These are phyloP conservation scores for Syngnathus rostellatus DNA, from an alignment of 2,797 vertebrate genomes.

Conservation along the genomic window DNA sequence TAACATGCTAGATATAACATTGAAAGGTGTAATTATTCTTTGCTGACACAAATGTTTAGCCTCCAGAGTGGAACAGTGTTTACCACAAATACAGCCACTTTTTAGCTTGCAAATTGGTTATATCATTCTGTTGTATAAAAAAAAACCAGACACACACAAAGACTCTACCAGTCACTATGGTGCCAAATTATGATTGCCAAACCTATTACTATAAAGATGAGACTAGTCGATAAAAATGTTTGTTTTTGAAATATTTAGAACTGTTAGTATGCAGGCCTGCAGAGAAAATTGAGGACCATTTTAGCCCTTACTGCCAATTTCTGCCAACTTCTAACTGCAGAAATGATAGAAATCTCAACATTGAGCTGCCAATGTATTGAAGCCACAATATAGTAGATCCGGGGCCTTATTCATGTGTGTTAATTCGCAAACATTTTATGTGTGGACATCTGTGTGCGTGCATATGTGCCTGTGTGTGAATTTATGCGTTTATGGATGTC, in stretches of 20 bases:
- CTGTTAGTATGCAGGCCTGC: constrained; percentile 21
- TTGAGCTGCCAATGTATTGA: constrained; percentile 61
- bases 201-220: no score
- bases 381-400: constrained; percentile 42
- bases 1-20: constrained; percentile 73
- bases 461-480: not conserved
- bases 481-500: constrained; percentile 15
- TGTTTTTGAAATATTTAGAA: no score
- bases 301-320: constrained; percentile 50
- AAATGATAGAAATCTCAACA: constrained; percentile 56
- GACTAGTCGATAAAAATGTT: no score
- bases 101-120: constrained; percentile 60
- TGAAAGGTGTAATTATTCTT: constrained; percentile 78
- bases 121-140: constrained; percentile 1
- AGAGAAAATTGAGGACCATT: constrained; percentile 48
- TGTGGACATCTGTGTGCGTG: not conserved
- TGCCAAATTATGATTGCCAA: not conserved
- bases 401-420: constrained; percentile 46
- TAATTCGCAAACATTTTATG: constrained; percentile 19
- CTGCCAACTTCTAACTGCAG: constrained; percentile 38
- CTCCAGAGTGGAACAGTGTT: constrained; percentile 64
- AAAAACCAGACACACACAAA: not conserved
- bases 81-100: constrained; percentile 62
- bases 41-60: constrained; percentile 68
- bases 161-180: not conserved